Evolutionary conservation across 2,888 invertebrate genomes (phyloP).

Genomic region (Lycaena phlaeas): DNA sequence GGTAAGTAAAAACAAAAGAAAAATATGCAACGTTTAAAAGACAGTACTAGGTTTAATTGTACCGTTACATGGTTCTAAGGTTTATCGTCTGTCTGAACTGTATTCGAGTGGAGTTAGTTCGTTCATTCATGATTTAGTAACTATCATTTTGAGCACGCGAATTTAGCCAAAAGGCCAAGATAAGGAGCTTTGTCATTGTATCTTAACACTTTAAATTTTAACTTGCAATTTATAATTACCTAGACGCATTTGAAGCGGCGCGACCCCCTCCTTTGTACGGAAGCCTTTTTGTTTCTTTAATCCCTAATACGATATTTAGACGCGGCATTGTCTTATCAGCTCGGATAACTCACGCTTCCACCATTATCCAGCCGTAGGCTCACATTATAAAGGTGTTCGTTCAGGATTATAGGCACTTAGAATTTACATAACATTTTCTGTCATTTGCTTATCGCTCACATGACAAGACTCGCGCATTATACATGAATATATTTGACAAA

Average conservation of each 20-base stretch:
- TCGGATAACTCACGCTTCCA: constrained; percentile 50
- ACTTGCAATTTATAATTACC: background rate
- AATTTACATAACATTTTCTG: constrained; percentile 70
- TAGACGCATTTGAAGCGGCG: background rate
- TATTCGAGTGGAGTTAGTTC: no score
- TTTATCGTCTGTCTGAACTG: no score
- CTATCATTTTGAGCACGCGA: no score
- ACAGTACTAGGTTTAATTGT: no score
- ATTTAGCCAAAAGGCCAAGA: no score
- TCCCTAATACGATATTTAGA: constrained; percentile 31
- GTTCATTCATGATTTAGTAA: no score
- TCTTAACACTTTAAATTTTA: no score
- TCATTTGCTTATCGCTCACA: constrained; percentile 69
- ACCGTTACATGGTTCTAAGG: no score
- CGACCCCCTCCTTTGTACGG: background rate
- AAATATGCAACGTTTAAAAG: no score
- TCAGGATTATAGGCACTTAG: constrained; percentile 56
- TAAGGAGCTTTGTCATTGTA: no score
- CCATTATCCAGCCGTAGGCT: constrained; percentile 43
- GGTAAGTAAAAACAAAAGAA: no score
- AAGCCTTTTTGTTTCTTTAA: constrained; percentile 1
- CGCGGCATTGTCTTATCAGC: constrained; percentile 42
- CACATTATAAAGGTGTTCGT: constrained; percentile 54
- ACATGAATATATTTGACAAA: constrained; percentile 65
- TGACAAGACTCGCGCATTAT: constrained; percentile 63